Conservation (phyloP, 2,888 invertebrate species). For the Hypsopygia costalis region DNA sequence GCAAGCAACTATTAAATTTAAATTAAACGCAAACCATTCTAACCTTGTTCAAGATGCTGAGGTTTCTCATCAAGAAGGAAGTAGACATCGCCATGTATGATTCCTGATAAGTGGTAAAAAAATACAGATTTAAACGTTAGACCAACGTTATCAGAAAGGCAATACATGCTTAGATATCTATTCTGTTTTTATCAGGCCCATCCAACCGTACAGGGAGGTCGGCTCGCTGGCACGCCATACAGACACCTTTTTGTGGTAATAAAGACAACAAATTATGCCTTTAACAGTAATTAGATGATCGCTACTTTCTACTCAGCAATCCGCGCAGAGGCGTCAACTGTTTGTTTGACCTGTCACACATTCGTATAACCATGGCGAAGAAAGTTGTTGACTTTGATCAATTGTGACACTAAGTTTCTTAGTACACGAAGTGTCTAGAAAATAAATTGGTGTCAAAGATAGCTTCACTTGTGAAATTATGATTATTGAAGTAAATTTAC, state of each 20-base stretch:
- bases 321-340: slow-evolving; percentile 19
- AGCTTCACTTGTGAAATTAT: no score
- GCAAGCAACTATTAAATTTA: no score
- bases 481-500: no score
- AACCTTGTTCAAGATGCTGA: neutral
- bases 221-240: slow-evolving; percentile 17
- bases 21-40: no score
- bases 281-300: slow-evolving; percentile 26
- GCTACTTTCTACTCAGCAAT: slow-evolving; percentile 23
- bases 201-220: slow-evolving; percentile 20
- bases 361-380: slow-evolving; percentile 9
- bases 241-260: slow-evolving; percentile 26
- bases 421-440: slow-evolving; percentile 2
- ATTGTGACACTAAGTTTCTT: slow-evolving; percentile 5
- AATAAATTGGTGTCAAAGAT: neutral
- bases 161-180: neutral
- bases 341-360: slow-evolving; percentile 24
- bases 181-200: slow-evolving; percentile 1
- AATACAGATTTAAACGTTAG: slow-evolving; percentile 5
- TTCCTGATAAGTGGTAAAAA: slow-evolving; percentile 4
- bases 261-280: slow-evolving; percentile 29
- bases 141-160: slow-evolving; percentile 4
- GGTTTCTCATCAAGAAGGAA: slow-evolving; percentile 4
- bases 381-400: slow-evolving; percentile 8
- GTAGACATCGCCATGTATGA: slow-evolving; percentile 6